Evolutionary conservation across 2,113 vertebrate genomes (phyloP), one percentile per base, ranked within the genome.

Genomic region (Sinocyclocheilus anshuiensis): DNA sequence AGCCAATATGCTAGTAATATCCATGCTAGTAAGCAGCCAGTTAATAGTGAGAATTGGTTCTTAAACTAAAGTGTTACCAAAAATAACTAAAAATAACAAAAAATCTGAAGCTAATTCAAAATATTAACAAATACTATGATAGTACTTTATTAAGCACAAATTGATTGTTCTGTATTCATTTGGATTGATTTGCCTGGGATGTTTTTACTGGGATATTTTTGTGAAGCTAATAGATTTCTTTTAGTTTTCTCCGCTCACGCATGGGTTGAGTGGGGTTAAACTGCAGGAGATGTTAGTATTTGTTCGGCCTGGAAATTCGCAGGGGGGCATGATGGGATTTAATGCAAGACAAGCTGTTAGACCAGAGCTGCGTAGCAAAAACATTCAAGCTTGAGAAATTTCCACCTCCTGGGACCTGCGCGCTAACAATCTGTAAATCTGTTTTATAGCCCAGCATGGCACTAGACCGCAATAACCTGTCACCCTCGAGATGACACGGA

Each of bases 371-470:
- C 87, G 86, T 78, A 86, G 45, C 22, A 77, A 91, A 92, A 88
- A 84, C 85, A 89, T 90, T 91, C 81, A 88, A 63, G 72, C 90
- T 87, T 71, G 84, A 69, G 91, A 90, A 89, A 63, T 39, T 86
- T 88, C 87, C 57, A 71, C 89, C 87, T 90, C 88, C n/a, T 45
- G 75, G 59, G 72, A 39, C 80, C 63, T 39, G 10, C 67, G 89
- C 61, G 65, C 91, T 89, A 91, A 88, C 91, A 91, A 94, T 92
- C 90, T 92, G 61, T 92, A 84, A 90, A 90, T 93, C 87, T 86
- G 86, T 86, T 93, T 90, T 88, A 90, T 13, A 3, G 29, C 80
- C 0, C 26, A 90, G 75, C 63, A 3, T 80, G 29, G 33, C 16
- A 9, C 80, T 50, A 24, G 63, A 69, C 80, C 42, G 67, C 71